phyloP scores from a whole-genome alignment of 2,888 invertebrate species.

The Hemithea aestivaria region DNA sequence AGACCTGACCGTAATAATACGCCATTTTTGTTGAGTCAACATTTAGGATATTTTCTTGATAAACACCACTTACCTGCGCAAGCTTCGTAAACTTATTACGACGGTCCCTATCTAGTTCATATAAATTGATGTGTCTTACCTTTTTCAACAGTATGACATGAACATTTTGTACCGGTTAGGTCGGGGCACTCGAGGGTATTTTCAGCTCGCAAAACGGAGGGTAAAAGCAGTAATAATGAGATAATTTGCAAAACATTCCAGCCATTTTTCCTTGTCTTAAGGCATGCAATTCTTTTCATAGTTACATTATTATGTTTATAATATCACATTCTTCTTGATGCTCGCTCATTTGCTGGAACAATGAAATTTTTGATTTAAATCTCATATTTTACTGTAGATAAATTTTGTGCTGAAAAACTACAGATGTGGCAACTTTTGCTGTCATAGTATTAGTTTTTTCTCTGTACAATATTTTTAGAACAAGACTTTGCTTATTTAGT shows the following conservation, averaged over 20 bases:
- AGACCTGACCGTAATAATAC: not conserved
- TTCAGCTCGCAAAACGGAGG: conserved; percentile 70
- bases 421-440: too few relatives aligned
- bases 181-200: conserved; percentile 83
- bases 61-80: not conserved
- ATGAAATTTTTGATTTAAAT: conserved; percentile 15
- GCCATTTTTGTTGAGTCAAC: too few relatives aligned
- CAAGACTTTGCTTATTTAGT: too few relatives aligned
- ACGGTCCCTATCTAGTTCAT: conserved; percentile 7
- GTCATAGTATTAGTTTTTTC: too few relatives aligned
- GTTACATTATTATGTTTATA: conserved; percentile 60
- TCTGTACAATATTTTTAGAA: too few relatives aligned
- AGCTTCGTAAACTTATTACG: too few relatives aligned
- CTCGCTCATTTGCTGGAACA: conserved; percentile 53
- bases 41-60: not conserved
- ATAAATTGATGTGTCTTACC: conserved; percentile 67
- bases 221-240: conserved; percentile 65
- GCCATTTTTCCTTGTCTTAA: conserved; percentile 59
- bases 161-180: conserved; percentile 87
- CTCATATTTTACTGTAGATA: too few relatives aligned
- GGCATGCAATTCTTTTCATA: conserved; percentile 68
- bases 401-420: too few relatives aligned
- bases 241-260: conserved; percentile 62
- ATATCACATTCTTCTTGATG: conserved; percentile 47
- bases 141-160: conserved; percentile 94